Evolutionary conservation across 2,888 invertebrate species (phyloP), one percentile per base, ranked within the genome.

Genomic region (Sinopyrophorus schimmeli): DNA sequence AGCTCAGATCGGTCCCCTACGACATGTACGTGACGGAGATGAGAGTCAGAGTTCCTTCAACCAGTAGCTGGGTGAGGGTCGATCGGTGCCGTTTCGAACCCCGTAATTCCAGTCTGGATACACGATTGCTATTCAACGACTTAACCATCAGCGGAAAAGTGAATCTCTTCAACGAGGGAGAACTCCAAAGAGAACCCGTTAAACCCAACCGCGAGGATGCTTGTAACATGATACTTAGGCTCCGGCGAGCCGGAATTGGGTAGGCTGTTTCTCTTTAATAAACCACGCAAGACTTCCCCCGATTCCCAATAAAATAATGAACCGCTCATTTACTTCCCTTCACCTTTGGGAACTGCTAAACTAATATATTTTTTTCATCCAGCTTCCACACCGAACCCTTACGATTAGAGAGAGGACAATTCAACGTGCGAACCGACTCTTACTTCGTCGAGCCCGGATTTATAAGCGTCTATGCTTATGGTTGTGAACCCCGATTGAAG

Each of bases 381-480:
- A 74, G 74, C 32, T 87, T 87, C 68, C 81, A 83, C 54, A 87
- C 88, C 0, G 82, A 83, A 55, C 87, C 89, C 0, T 74, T 86
- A 15, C 80, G 82, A 30, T 79, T 83, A 18, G 82, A 82, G 58
- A 79, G 83, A 1, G 84, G 85, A 0, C 83, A 84, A 59, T 84
- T 86, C 69, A 82, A 84, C 59, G 84, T 86, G 1, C 82, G 86
- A 69, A 89, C 89, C 0, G 89, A 89, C 64, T 89, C 89, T 0
- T 89, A 88, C 66, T 91, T 91, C 63, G 79, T 89, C 0, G 90
- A 91, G 61, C 90, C 90, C 0, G 86, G 89, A 7, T 90, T 90
- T 61, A 86, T 89, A 20, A 89, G 89, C 28, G 89, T 91, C 0
- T 90, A 90, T 63, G 90, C 90, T 0, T 89, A 89, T 56, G 89